A percentile compares a stretch with the other conserved stretches of the same genome.
These are phyloP conservation scores for Lytechinus pictus DNA, from an alignment of 35 echinoderm and acorn worm species.

Conservation along the genomic window DNA sequence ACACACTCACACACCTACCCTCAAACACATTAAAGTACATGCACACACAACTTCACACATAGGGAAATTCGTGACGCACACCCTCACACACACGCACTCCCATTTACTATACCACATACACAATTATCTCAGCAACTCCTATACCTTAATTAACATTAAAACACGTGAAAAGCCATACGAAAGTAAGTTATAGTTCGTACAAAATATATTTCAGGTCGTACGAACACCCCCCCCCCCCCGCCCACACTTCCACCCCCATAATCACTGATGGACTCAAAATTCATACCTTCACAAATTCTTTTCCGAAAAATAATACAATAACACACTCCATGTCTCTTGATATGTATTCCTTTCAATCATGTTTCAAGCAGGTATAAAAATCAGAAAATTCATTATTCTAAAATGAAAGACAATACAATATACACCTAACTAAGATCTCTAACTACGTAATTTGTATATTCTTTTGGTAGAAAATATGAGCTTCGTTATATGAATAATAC, in stretches of 20 bases:
- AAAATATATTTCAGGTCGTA: no score
- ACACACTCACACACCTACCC: neutral
- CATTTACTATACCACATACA: neutral
- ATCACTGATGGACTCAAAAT: neutral
- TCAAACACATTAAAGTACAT: neutral
- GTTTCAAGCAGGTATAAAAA: slow-evolving; percentile 5
- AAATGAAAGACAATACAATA: neutral
- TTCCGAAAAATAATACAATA: neutral
- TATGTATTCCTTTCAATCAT: neutral
- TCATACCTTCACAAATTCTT: no score
- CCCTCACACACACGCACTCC: neutral
- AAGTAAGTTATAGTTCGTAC: no score
- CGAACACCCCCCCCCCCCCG: no score
- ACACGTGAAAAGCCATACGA: no score
- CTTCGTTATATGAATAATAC: no score
- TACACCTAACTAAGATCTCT: neutral
- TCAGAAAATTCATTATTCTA: neutral
- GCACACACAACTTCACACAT: neutral
- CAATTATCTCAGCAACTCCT: no score
- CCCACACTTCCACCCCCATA: neutral
- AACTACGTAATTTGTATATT: neutral
- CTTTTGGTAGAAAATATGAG: no score
- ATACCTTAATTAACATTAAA: no score
- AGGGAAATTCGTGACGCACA: neutral
- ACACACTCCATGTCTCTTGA: neutral